Percentiles rank a stretch among this genome's conserved stretches.
Conservation (phyloP, 2,797 vertebrate genomes). For the Lepus townsendii region DNA sequence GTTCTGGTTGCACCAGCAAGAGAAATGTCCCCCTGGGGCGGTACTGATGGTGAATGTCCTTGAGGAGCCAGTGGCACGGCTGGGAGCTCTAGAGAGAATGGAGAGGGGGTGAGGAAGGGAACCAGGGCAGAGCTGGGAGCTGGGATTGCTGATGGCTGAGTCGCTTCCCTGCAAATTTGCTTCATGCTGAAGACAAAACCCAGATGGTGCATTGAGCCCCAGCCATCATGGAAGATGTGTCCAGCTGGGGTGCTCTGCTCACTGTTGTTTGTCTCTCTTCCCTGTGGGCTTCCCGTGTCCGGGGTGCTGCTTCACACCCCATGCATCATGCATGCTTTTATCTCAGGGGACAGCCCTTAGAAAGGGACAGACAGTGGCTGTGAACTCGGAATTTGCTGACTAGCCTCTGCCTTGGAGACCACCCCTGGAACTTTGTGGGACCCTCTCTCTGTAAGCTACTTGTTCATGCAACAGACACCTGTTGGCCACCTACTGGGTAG, state of each 20-base stretch:
- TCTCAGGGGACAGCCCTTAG: neutral
- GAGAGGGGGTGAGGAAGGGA: too few species aligned
- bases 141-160: rapidly evolving
- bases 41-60: slow-evolving; percentile 30
- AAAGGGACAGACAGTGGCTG: neutral
- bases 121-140: neutral
- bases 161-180: neutral
- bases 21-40: neutral
- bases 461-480: neutral
- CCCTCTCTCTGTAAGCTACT: neutral
- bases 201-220: neutral
- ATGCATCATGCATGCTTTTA: rapidly evolving
- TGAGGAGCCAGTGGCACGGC: neutral
- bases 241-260: neutral
- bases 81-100: neutral
- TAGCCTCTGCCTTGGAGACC: neutral
- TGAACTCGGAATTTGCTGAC: neutral
- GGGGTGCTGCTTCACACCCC: neutral
- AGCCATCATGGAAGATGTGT: neutral
- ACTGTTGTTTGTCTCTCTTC: neutral
- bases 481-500: rapidly evolving
- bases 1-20: neutral
- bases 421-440: neutral
- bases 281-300: neutral
- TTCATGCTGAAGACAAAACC: neutral